Evolutionary conservation across 2,797 vertebrate genomes (phyloP), one percentile per base, ranked within the genome.

Genomic region (Poeciliopsis turneri): DNA sequence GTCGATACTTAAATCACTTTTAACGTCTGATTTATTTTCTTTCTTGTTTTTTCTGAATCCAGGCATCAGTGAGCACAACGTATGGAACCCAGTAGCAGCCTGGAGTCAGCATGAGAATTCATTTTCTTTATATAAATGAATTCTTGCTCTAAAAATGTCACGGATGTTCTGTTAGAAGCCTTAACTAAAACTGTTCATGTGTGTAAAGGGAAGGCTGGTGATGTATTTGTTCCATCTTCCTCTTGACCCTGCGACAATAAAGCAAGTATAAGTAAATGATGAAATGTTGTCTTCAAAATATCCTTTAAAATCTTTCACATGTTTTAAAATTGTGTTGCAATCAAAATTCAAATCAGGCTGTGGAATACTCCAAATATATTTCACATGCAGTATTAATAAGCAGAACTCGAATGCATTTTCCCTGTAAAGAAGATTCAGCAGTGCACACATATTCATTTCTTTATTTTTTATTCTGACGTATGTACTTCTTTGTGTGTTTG

Each of bases 51-150:
- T 77, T 83, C 76, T 59, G 46, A 10, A 74, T 23, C 76, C 80
- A 94, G 91, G 30, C 88, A 8, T 64, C 89, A 72, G 55, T 87
- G 86, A 83, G 47, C 43, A 91, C 88, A 49, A 55, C 28, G 36
- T 93, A 93, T 33, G 91, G 92, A 69, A 93, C 93, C 59, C 79
- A 89, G 41, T 93, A 88, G 75, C 9, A n/a, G 4, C 23, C 28
- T 53, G 51, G 69, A 77, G 68, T 72, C 53, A 74, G 36, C 49
- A 45, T 28, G n/a, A 53, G 5, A 18, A 8, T 1, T 8, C 6
- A 53, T 57, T 41, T 28, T 39, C 16, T 46, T 15, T 23, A 71
- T 13, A 72, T 1, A 23, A 12, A 71, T 72, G 9, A 23, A 10
- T 57, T 43, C 25, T 57, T 47, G 30, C n/a, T 36, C 20, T 16